These are phyloP conservation scores for Branchinecta lynchi DNA, from an alignment of 1,140 invertebrate genomes.

Conservation along the genomic window DNA sequence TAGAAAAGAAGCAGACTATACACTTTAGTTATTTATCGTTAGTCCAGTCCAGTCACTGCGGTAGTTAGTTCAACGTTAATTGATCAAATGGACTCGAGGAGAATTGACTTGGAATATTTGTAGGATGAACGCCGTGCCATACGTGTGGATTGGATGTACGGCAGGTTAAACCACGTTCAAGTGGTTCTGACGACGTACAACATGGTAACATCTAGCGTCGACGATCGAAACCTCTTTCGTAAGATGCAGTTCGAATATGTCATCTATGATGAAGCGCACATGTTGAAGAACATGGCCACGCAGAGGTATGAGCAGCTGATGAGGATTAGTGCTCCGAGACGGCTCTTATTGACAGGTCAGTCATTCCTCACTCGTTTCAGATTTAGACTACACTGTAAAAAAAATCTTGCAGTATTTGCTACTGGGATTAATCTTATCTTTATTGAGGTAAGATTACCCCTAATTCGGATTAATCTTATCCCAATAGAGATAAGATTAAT, in stretches of 20 bases:
- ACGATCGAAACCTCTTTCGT: constrained; percentile 79
- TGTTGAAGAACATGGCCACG: constrained; percentile 93
- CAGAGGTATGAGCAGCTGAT: constrained; percentile 74
- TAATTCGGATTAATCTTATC: no score
- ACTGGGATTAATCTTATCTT: no score
- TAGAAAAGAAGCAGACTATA: no score
- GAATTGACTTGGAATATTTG: neutral
- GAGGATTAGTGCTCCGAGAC: constrained; percentile 53
- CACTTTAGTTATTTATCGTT: no score
- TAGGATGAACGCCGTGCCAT: neutral
- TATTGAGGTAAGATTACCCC: no score
- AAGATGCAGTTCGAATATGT: constrained; percentile 77
- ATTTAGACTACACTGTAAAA: no score
- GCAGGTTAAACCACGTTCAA: constrained; percentile 14
- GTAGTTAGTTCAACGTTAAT: neutral
- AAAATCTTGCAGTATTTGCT: no score
- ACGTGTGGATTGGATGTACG: constrained; percentile 7
- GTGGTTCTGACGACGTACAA: constrained; percentile 42
- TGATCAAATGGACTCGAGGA: neutral
- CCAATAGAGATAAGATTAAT: no score
- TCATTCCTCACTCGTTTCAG: no score
- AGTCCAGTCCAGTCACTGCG: no score
- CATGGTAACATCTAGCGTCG: constrained; percentile 59
- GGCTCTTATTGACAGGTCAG: constrained; percentile 16
- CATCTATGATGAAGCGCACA: constrained; percentile 92